Evolutionary conservation across 53 echinoderm and acorn worm species (phyloP), one percentile per base, ranked within the genome.

Genomic region (Stichopus horrens): DNA sequence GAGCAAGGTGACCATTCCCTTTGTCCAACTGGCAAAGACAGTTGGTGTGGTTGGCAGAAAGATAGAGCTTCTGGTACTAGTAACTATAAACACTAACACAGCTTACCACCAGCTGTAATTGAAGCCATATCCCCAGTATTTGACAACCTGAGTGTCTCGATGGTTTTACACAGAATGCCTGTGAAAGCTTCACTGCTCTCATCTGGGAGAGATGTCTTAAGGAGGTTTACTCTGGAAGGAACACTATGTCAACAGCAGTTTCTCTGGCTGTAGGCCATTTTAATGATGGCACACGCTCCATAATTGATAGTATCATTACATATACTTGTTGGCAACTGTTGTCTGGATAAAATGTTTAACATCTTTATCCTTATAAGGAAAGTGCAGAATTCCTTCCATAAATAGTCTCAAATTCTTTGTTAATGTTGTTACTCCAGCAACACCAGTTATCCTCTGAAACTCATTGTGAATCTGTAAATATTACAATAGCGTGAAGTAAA

Each of bases 211-310:
- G 76, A 8, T 74, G 54, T 76, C 76, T 76, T 6, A 88, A 88
- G 21, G 57, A 88, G 71, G 53, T 22, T 1, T 76, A 74, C 55
- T 19, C 16, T 76, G 88, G 88, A 53, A 76, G 57, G 20, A 54
- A 75, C 6, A 55, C 74, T 55, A 16, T 88, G 8, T 54, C 14
- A 7, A 74, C 21, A 21, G 88, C 74, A 14, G 88, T 75, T 7
- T 56, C 88, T 74, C 14, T 74, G 74, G 88, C 88, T 74, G 88
- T 76, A 18, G 54, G 88, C 76, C 74, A 88, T 88, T 88, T 88
- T 55, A 88, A 88, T 88, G 88, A 88, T 88, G 88, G 88, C 59
- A 23, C 58, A 7, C 5, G 7, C 6, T 83, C 83, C n/a, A n/a
- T n/a, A n/a, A n/a, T n/a, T n/a, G n/a, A n/a, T n/a, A n/a, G n/a